Evolutionary conservation across 2,888 invertebrate genomes (phyloP).

Genomic region (Nomada ruficornis): DNA sequence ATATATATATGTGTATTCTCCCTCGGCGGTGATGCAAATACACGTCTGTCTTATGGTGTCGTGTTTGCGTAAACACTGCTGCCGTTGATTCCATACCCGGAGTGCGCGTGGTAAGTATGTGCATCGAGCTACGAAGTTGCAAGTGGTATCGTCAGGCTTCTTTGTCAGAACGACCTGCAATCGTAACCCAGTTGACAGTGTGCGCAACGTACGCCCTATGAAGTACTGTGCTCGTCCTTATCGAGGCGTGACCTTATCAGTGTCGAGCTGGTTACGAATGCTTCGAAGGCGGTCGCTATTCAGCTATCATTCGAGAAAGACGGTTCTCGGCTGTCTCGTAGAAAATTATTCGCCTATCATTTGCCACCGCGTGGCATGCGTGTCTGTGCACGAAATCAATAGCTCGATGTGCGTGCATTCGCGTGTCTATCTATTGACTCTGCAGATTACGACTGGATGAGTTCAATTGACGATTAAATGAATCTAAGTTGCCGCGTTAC

Average conservation of each 20-base stretch:
- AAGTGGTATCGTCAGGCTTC: not conserved
- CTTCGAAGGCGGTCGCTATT: too few species aligned
- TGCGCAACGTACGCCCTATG: not conserved
- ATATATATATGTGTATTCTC: slow-evolving; percentile 50
- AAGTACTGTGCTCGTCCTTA: too few species aligned
- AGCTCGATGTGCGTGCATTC: not conserved
- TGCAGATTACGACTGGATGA: not conserved
- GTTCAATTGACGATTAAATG: not conserved
- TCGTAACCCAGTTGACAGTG: too few species aligned
- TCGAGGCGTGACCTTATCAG: too few species aligned
- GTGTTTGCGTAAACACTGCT: slow-evolving; percentile 62
- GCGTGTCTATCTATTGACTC: too few species aligned
- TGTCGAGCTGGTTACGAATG: too few species aligned
- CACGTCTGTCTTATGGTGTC: slow-evolving; percentile 49
- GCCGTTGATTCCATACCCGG: slow-evolving; percentile 39
- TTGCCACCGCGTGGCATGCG: too few species aligned
- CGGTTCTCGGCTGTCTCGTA: too few species aligned
- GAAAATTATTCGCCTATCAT: too few species aligned
- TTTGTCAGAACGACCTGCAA: not conserved
- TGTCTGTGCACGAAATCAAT: too few species aligned
- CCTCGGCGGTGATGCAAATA: slow-evolving; percentile 53
- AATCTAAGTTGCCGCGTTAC: not conserved
- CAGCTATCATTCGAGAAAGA: too few species aligned
- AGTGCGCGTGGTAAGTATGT: not conserved
- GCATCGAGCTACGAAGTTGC: slow-evolving; percentile 38